Conservation (phyloP, 2,888 invertebrate species). For the Noctua janthe region DNA sequence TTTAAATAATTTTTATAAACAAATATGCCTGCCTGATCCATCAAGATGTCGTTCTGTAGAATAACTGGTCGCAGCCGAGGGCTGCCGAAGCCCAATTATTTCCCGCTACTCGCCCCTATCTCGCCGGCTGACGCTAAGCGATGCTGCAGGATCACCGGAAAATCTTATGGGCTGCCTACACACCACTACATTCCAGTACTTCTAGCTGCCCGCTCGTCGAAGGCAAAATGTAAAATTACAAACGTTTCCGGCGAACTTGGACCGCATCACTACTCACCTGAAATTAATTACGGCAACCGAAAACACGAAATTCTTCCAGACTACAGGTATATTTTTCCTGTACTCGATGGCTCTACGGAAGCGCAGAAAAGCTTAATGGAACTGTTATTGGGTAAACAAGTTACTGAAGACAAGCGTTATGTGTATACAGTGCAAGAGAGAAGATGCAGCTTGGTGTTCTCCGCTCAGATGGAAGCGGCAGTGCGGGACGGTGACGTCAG, state of each 20-base stretch:
- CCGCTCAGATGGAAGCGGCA: conserved; percentile 93
- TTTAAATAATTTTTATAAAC: conserved; percentile 75
- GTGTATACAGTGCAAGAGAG: conserved; percentile 94
- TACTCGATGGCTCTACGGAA: conserved; percentile 92
- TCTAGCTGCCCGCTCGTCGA: conserved; percentile 87
- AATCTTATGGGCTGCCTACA: conserved; percentile 93
- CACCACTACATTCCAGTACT: conserved; percentile 95
- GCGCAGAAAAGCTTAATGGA: conserved; percentile 92
- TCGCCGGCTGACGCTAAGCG: conserved; percentile 95
- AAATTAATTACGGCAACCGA: conserved; percentile 92
- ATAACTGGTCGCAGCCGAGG: conserved; percentile 95
- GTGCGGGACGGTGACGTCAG: conserved; percentile 94
- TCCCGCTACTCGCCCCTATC: conserved; percentile 94
- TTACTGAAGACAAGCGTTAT: conserved; percentile 91
- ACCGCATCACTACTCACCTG: conserved; percentile 91
- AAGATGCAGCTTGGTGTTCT: conserved; percentile 93
- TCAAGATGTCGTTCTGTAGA: conserved; percentile 93
- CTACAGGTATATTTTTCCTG: conserved; percentile 94
- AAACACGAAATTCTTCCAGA: conserved; percentile 92
- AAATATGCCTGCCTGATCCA: conserved; percentile 84
- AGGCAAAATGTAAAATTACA: conserved; percentile 92
- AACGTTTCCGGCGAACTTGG: conserved; percentile 91
- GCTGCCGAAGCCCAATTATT: conserved; percentile 95
- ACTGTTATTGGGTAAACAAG: conserved; percentile 91
- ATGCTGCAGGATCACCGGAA: conserved; percentile 94